Percentiles rank a stretch among this genome's conserved stretches.
Conservation (phyloP, 2,797 vertebrate species). For the Lateolabrax maculatus region DNA sequence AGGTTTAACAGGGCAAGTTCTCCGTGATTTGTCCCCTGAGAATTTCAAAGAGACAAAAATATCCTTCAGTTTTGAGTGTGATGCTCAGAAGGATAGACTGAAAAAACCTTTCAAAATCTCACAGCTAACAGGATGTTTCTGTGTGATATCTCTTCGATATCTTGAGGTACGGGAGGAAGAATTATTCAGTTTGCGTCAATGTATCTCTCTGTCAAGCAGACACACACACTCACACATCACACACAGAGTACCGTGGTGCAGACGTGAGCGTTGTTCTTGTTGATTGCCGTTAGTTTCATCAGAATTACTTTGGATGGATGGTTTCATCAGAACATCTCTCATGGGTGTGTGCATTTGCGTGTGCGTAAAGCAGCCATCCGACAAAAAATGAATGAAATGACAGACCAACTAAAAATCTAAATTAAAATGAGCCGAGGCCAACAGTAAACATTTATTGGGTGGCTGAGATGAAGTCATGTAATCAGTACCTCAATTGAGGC, state of each 20-base stretch:
- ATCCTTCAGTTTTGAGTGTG: slow-evolving; percentile 1
- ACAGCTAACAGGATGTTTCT: not conserved
- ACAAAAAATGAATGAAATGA: slow-evolving; percentile 26
- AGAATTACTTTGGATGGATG: slow-evolving; percentile 57
- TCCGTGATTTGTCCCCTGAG: not conserved
- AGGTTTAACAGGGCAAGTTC: not conserved
- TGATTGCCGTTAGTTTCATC: slow-evolving; percentile 76
- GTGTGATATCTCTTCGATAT: slow-evolving; percentile 8
- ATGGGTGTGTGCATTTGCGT: not conserved
- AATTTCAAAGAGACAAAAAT: slow-evolving; percentile 24
- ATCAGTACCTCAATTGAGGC: not conserved
- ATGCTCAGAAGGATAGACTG: slow-evolving; percentile 3
- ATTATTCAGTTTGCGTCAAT: slow-evolving; percentile 20
- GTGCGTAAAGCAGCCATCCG: not conserved
- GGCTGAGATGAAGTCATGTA: slow-evolving; percentile 9
- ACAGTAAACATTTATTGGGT: slow-evolving; percentile 28
- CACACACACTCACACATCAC: not conserved
- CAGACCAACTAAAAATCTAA: slow-evolving; percentile 19
- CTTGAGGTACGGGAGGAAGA: slow-evolving; percentile 15
- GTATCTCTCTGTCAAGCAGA: slow-evolving; percentile 4
- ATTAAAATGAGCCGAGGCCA: slow-evolving; percentile 12
- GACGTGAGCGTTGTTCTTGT: slow-evolving; percentile 35
- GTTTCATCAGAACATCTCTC: slow-evolving; percentile 64
- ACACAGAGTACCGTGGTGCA: slow-evolving; percentile 2
- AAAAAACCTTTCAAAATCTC: not conserved